Evolutionary conservation across 2,888 invertebrate genomes (phyloP).

Genomic region (Drosophila formosana): DNA sequence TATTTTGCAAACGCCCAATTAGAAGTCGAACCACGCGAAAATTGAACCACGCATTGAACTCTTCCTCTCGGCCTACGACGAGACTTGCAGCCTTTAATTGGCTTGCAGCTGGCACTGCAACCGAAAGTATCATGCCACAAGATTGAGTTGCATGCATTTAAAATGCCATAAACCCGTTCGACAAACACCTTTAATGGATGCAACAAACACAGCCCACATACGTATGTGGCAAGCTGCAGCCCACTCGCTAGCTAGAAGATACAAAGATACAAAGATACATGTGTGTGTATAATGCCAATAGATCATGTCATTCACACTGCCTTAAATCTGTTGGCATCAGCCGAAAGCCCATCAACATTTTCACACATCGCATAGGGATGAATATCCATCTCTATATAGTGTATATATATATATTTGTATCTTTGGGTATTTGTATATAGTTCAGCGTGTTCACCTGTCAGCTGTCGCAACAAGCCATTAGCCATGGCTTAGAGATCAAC

Average conservation of each 20-base stretch:
- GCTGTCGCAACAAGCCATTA: slow-evolving; percentile 33
- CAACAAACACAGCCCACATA: slow-evolving; percentile 15
- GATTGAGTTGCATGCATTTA: not conserved
- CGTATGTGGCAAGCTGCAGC: slow-evolving; percentile 12
- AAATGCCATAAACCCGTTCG: slow-evolving; percentile 16
- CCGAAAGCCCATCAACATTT: slow-evolving; percentile 15
- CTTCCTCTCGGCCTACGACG: slow-evolving; percentile 1
- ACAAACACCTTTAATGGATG: slow-evolving; percentile 17
- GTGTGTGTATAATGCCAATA: slow-evolving; percentile 2
- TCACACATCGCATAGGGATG: slow-evolving; percentile 8
- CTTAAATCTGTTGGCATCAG: slow-evolving; percentile 16
- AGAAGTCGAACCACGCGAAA: slow-evolving; percentile 1
- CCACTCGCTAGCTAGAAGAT: slow-evolving; percentile 8
- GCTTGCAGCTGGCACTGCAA: slow-evolving; percentile 3
- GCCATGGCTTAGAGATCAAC: slow-evolving; percentile 14
- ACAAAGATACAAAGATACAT: not conserved
- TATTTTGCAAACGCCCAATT: slow-evolving; percentile 1
- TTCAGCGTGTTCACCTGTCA: slow-evolving; percentile 14
- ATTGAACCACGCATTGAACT: slow-evolving; percentile 9
- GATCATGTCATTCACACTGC: slow-evolving; percentile 29
- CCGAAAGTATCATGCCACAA: not conserved
- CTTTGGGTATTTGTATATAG: not conserved
- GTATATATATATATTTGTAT: slow-evolving; percentile 9
- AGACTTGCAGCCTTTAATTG: slow-evolving; percentile 1
- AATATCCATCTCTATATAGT: not conserved